Percentiles rank a stretch among this genome's conserved stretches.
These are phyloP conservation scores for Ischnura elegans DNA, from an alignment of 2,888 invertebrate genomes.

Conservation along the genomic window DNA sequence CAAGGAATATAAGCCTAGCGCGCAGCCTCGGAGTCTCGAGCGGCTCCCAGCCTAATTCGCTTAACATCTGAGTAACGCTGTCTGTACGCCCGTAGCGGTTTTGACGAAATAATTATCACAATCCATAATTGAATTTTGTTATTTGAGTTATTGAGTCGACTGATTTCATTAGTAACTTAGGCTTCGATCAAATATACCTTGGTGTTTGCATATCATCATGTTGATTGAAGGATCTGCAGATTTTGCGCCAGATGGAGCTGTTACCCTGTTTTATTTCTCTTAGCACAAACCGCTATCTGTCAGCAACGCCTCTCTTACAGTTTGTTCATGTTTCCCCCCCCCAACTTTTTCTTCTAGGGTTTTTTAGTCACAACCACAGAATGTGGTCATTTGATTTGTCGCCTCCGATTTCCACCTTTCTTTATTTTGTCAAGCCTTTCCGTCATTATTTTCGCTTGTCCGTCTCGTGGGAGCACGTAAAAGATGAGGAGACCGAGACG, in stretches of 20 bases:
- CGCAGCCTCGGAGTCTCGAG: too few species aligned
- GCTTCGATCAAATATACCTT: too few species aligned
- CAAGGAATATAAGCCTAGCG: too few species aligned
- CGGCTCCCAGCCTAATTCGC: too few species aligned
- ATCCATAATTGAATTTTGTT: too few species aligned
- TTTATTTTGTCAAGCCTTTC: background rate
- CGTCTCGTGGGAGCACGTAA: background rate
- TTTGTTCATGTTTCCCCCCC: too few species aligned
- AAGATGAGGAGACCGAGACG: background rate
- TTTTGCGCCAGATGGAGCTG: background rate
- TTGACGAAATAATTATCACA: too few species aligned
- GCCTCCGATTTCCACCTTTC: background rate
- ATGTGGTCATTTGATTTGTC: conserved; percentile 8
- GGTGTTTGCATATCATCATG: too few species aligned
- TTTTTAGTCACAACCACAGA: background rate
- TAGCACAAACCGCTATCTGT: conserved; percentile 9
- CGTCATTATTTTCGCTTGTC: background rate
- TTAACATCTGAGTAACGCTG: too few species aligned
- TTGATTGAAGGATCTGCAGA: background rate
- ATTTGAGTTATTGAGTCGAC: too few species aligned
- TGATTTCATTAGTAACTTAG: too few species aligned
- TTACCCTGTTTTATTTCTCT: background rate
- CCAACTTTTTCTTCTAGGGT: background rate
- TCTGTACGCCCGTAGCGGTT: too few species aligned
- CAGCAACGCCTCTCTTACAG: background rate